Evolutionary conservation across 2,888 invertebrate species (phyloP), one percentile per base, ranked within the genome.

Genomic region (Chironomus riparius): DNA sequence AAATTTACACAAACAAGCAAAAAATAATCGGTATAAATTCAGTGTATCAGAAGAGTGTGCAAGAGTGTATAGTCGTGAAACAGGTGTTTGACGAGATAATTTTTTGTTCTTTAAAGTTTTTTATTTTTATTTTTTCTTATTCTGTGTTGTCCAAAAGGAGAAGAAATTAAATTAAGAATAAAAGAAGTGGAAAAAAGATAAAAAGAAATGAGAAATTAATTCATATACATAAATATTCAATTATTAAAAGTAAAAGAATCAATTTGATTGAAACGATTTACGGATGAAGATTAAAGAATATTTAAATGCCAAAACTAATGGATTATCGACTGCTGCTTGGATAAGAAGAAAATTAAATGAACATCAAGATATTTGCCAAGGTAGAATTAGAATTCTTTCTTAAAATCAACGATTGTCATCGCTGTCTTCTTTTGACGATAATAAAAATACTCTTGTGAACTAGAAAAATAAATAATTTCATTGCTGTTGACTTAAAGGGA

Each of bases 61-160:
- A 65, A 21, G 24, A 21, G 65, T 24, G 24, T 65, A 22, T 65
- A 65, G 24, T 65, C 28, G 73, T 68, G 68, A 74, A 74, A 74
- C 74, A 74, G 74, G 74, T 74, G 74, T 74, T 48, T 74, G 74
- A 62, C 28, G 71, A 71, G 71, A 71, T 71, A 71, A 71, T 71
- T 47, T 61, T 71, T 10, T 22, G 61, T 71, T 47, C 65, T 65
- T 24, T 22, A 18, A 22, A 62, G 22, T 22, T 13, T n/a, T n/a
- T 50, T 50, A 4, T 56, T 56, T 56, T 56, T 56, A 4, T 56
- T 56, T 50, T 10, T 38, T 4, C 15, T 15, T 1, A 56, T 50
- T 10, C 10, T 38, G 38, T 38, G 38, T 38, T 38, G 38, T 38
- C 38, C 38, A 10, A 38, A 38, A 48, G 13, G 50, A 50, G 15